phyloP scores from a whole-genome alignment of 2,888 invertebrate genomes.

The Colletes collaris region DNA sequence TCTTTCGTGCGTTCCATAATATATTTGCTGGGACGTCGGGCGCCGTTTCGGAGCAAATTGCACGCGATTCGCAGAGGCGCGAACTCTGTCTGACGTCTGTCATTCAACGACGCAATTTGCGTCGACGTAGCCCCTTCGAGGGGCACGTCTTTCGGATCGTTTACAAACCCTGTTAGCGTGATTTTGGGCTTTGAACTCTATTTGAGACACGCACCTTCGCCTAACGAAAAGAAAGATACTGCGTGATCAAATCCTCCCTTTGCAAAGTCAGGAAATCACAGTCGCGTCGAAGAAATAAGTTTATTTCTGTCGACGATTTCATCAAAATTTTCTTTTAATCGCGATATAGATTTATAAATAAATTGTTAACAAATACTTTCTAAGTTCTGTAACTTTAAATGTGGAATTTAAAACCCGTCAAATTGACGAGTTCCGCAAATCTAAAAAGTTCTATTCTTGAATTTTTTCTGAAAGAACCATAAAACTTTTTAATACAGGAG shows the following conservation, averaged over 20 bases:
- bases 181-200: conserved; percentile 28
- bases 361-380: too few species aligned
- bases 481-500: too few species aligned
- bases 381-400: too few species aligned
- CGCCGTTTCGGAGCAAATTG: conserved; percentile 19
- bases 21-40: conserved; percentile 20
- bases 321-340: too few species aligned
- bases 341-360: too few species aligned
- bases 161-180: conserved; percentile 26
- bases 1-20: conserved; percentile 46
- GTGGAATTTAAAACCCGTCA: too few species aligned
- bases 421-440: too few species aligned
- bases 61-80: conserved; percentile 34
- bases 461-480: too few species aligned
- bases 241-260: not conserved
- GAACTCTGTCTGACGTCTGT: conserved; percentile 39
- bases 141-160: conserved; percentile 28
- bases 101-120: conserved; percentile 47
- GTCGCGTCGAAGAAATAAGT: too few species aligned
- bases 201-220: conserved; percentile 8
- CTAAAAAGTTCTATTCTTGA: too few species aligned
- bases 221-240: not conserved
- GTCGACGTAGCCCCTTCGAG: conserved; percentile 26
- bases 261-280: too few species aligned
- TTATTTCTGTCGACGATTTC: too few species aligned